Base-by-base conservation (phyloP, 2,113 vertebrate genomes). In the Gavialis gangeticus region DNA sequence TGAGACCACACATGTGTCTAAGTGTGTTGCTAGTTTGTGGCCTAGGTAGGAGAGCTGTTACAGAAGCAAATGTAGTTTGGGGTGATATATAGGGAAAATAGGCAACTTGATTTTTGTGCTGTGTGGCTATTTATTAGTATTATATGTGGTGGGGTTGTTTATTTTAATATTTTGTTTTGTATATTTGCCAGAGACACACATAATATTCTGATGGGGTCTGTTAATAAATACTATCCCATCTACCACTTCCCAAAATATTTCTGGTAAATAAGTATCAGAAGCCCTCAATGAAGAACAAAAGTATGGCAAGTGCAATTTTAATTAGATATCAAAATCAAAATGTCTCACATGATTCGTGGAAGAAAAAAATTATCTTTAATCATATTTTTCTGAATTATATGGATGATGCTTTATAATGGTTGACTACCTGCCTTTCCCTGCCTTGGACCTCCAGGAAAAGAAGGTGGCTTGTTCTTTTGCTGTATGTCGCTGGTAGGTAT, bases 341-440 rank as follows among this genome's bases (percentile, higher is more conserved):
- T 66, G 30, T 64, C 17, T 63, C 64, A 76, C 4, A 21, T 56
- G 83, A 46, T 8, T 79, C 27, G 84, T 4, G 78, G 18, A 58
- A n/a, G 19, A 64, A 37, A 89, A 19, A 1, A 77, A 25, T 37
- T 55, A 28, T 64, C 10, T 69, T 82, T 9, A 54, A 0, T 62
- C 37, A 13, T 75, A 17, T 24, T 75, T 12, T 79, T 76, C 71
- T 56, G 28, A 18, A n/a, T 24, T 4, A 11, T 3, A 27, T 0
- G 0, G 18, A 21, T 16, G 66, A 17, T 63, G 54, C 28, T 79
- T 83, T 0, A 1, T 75, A 86, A 63, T 91, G 24, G 24, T 25
- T 14, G 62, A 21, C 24, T 19, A 21, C 0, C 0, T 22, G 18
- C 17, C 3, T 62, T 89, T 60, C 57, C 76, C 6, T 18, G 60